Base-by-base conservation (phyloP, 2,797 vertebrate species). In the Saxicola maurus region DNA sequence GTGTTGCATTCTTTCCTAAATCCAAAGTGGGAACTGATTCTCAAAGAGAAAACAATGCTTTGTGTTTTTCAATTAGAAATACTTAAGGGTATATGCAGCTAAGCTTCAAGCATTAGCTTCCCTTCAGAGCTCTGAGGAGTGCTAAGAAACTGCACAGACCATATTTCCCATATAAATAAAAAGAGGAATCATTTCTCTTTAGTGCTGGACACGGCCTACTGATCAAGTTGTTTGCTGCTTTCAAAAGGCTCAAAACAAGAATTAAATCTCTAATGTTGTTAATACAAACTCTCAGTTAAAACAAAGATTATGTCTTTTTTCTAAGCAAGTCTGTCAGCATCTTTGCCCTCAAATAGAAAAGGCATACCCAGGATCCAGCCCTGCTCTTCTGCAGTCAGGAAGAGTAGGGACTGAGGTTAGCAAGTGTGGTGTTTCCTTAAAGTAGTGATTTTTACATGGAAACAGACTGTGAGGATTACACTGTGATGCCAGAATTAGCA, bases 41-140 rank as follows among this genome's bases (percentile, higher is more conserved):
- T 91, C 33, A 8, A 57, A 91, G 92, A 76, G 79, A 95, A 95
- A 95, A 88, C 80, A 95, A 88, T 31, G 75, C 56, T 82, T 92
- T 82, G 90, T 92, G 82, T 37, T 93, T 95, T 90, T 90, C 78
- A 95, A 91, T 89, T 94, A 94, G 91, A 86, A 95, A 72, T 90
- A 73, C 80, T 60, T 93, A 77, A 73, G 74, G 65, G 81, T 30
- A 49, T 45, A 89, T 43, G 65, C 73, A 52, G 57, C 59, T 91
- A 91, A 95, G 71, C 81, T 78, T 33, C 53, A 55, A 79, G 72
- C 13, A 16, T 94, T 85, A 85, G 91, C 68, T 43, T 91, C 53
- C 73, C 72, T 71, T 95, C 71, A 84, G 87, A 95, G 79, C 57
- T 82, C 71, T 77, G 66, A 80, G 93, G 45, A 92, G 60, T 55